Percentiles rank a stretch among this genome's conserved stretches.
These are phyloP conservation scores for Microchirus variegatus DNA, from an alignment of 2,797 vertebrate genomes.

Conservation along the genomic window DNA sequence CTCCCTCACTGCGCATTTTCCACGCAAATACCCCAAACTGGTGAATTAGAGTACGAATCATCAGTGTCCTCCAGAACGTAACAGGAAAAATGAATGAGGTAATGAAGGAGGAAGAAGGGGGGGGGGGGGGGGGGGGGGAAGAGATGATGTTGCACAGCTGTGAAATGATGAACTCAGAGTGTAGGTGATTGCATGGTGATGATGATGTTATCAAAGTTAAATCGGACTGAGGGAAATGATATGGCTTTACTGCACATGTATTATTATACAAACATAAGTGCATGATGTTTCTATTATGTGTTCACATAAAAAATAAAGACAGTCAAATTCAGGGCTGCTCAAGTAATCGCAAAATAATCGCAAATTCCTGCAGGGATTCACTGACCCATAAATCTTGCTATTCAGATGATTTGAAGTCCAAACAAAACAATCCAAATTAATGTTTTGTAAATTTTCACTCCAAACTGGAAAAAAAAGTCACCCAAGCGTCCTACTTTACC, in stretches of 20 bases:
- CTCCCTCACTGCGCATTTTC: slow-evolving; percentile 31
- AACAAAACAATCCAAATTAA: too few species aligned
- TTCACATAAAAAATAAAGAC: too few species aligned
- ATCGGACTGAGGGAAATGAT: slow-evolving; percentile 61
- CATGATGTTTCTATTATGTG: too few species aligned
- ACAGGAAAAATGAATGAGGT: slow-evolving; percentile 2
- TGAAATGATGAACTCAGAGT: slow-evolving; percentile 59
- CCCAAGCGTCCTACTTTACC: too few species aligned
- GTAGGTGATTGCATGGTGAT: slow-evolving; percentile 59
- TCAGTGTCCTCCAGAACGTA: slow-evolving; percentile 41
- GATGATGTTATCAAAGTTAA: slow-evolving; percentile 61
- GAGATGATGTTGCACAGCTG: slow-evolving; percentile 68
- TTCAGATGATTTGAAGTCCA: too few species aligned
- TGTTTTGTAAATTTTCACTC: too few species aligned
- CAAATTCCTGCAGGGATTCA: too few species aligned
- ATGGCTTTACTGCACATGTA: slow-evolving; percentile 56
- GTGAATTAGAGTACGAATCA: slow-evolving; percentile 67
- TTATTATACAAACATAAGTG: slow-evolving; percentile 31
- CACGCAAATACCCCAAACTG: slow-evolving; percentile 55
- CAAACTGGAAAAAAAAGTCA: too few species aligned
- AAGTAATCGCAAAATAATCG: too few species aligned
- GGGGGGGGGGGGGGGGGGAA: neutral
- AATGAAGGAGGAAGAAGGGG: neutral
- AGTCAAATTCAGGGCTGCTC: too few species aligned
- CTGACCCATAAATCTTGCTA: too few species aligned